Base-by-base conservation (phyloP, 1,140 invertebrate species). In the Uloborus diversus region DNA sequence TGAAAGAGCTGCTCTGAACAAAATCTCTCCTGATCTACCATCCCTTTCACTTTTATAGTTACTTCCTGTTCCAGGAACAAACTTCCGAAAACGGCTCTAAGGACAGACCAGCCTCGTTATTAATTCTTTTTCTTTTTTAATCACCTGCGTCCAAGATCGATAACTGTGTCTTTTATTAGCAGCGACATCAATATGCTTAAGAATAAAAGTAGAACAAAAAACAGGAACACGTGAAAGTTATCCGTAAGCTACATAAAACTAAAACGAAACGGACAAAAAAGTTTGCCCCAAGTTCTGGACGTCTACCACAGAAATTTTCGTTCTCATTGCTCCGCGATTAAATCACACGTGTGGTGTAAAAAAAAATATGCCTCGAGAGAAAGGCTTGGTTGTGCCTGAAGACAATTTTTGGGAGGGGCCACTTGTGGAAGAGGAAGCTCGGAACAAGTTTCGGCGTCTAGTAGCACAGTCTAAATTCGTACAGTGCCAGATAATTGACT, bases 101-200 rank as follows among this genome's bases (percentile, higher is more conserved):
- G n/a, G 27, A 17, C n/a, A 71, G 61, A 32, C 32, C 33, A 62
- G 27, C 23, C 23, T 61, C 53, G 35, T 35, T 64, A 51, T 75
- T 62, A 17, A 62, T 49, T 32, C 64, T 61, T 47, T 47, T 13
- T 11, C 42, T n/a, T n/a, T 33, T 28, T 51, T 13, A 42, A 64
- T 33, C 71, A 75, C 30, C 71, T 64, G 59, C 42, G 71, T 25
- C 59, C 30, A 53, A 64, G 37, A 53, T 47, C 47, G 59, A 75
- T 75, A 64, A 59, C 42, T 64, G 59, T 64, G 59, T 75, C 71
- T 75, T 75, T 75, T 75, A 75, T 59, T 75, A 75, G 71, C 47
- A 64, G 23, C 30, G 61, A 35, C 57, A 71, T 71, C 69, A 49
- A 71, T 71, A 71, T 30, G 42, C 51, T 64, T 64, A 51, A 64